These are phyloP conservation scores for Acridotheres tristis DNA, from an alignment of 2,797 vertebrate species.

Conservation along the genomic window DNA sequence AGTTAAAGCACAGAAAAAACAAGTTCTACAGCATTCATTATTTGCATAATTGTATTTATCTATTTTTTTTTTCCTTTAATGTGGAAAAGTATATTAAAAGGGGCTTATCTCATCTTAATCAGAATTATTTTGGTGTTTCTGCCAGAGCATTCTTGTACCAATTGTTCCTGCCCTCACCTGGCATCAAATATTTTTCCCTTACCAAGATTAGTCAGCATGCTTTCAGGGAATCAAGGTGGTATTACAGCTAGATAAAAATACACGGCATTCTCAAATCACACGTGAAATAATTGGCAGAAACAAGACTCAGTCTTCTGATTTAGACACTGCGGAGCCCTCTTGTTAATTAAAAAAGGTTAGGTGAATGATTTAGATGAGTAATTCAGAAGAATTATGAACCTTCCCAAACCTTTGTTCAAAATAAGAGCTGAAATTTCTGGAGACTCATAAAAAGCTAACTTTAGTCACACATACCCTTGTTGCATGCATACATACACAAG, in stretches of 20 bases:
- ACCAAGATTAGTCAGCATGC: neutral
- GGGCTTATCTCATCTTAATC: neutral
- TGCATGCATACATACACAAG: neutral
- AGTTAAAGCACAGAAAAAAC: neutral
- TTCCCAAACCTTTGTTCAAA: conserved; percentile 16
- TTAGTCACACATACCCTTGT: neutral
- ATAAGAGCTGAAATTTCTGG: neutral
- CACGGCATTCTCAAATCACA: neutral
- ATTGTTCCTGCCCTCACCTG: neutral
- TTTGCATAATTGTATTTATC: neutral
- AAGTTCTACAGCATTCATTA: neutral
- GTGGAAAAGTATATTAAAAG: neutral
- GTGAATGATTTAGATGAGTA: conserved; percentile 17
- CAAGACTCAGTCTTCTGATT: neutral
- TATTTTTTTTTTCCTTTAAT: neutral
- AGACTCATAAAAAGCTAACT: conserved; percentile 13
- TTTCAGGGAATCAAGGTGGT: neutral
- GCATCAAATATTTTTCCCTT: neutral
- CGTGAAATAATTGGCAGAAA: conserved; percentile 16
- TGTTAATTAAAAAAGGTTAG: conserved; percentile 51
- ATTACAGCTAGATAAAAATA: conserved; percentile 16
- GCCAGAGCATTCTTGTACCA: neutral
- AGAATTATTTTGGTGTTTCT: neutral
- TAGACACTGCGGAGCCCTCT: neutral
- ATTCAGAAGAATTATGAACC: conserved; percentile 4